Conservation (phyloP, 2,113 vertebrate genomes). For the Vombatus ursinus region DNA sequence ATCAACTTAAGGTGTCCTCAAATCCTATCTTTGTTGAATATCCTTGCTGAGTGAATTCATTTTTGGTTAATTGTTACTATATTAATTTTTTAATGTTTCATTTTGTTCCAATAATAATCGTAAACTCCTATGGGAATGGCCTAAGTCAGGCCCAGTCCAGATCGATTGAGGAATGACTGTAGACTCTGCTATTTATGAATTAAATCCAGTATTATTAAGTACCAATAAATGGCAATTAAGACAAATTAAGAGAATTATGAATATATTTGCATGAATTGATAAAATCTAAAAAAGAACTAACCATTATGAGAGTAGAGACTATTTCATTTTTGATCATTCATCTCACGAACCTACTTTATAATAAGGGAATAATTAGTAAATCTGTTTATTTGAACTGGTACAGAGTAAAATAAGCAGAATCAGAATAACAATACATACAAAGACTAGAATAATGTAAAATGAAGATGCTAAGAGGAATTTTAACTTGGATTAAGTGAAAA, state of each 20-base stretch:
- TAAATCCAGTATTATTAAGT: neutral
- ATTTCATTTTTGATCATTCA: neutral
- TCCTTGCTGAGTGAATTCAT: neutral
- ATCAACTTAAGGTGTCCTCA: neutral
- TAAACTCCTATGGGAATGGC: neutral
- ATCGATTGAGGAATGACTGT: neutral
- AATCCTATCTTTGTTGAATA: neutral
- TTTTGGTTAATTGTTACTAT: neutral
- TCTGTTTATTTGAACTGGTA: neutral
- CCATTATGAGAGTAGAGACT: neutral
- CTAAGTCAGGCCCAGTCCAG: neutral
- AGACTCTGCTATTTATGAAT: neutral
- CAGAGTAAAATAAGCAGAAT: neutral
- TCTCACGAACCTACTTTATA: neutral
- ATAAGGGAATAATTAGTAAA: neutral
- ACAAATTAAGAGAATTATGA: neutral
- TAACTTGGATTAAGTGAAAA: neutral
- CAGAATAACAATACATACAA: neutral
- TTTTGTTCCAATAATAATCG: neutral
- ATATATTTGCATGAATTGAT: neutral
- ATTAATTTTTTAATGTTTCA: neutral
- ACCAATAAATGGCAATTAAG: neutral
- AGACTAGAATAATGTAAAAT: no score
- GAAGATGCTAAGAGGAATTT: neutral
- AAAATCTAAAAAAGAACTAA: neutral